Evolutionary conservation across 1,140 invertebrate genomes (phyloP).

Genomic region (Araneus ventricosus): DNA sequence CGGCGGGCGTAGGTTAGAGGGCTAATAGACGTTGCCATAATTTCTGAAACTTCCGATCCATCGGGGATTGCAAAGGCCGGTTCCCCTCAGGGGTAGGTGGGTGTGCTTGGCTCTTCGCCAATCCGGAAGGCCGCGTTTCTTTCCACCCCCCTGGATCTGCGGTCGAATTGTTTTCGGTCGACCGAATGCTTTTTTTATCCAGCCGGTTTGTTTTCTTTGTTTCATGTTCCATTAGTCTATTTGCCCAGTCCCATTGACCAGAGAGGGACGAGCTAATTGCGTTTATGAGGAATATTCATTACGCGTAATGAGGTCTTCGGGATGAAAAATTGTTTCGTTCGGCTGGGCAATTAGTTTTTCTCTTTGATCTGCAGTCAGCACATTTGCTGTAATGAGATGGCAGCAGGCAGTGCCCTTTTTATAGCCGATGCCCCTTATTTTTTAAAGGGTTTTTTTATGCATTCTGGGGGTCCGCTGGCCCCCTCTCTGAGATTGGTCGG

Average conservation of each 20-base stretch:
- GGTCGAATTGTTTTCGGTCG: constrained; percentile 24
- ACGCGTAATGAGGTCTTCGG: not conserved
- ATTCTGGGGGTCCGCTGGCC: not conserved
- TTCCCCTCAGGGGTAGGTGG: not conserved
- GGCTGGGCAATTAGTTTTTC: constrained; percentile 14
- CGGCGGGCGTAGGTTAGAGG: too few relatives aligned
- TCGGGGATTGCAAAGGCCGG: not conserved
- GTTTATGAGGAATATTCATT: constrained; percentile 36
- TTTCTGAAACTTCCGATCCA: not conserved
- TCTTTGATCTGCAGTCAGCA: constrained; percentile 17
- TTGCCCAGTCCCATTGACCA: not conserved
- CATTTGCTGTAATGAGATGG: not conserved
- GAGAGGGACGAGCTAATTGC: not conserved
- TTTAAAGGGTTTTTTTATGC: not conserved
- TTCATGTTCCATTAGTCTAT: constrained; percentile 34
- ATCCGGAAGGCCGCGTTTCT: not conserved
- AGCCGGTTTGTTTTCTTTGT: not conserved
- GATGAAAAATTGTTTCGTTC: constrained; percentile 2
- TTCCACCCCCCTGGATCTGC: not conserved
- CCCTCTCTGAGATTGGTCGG: not conserved
- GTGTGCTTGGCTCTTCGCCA: not conserved
- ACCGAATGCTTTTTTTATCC: not conserved
- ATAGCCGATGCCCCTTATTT: not conserved
- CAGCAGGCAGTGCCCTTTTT: not conserved
- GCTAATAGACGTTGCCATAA: not conserved